Conservation (phyloP, 1,140 invertebrate species). For the Danaus plexippus region DNA sequence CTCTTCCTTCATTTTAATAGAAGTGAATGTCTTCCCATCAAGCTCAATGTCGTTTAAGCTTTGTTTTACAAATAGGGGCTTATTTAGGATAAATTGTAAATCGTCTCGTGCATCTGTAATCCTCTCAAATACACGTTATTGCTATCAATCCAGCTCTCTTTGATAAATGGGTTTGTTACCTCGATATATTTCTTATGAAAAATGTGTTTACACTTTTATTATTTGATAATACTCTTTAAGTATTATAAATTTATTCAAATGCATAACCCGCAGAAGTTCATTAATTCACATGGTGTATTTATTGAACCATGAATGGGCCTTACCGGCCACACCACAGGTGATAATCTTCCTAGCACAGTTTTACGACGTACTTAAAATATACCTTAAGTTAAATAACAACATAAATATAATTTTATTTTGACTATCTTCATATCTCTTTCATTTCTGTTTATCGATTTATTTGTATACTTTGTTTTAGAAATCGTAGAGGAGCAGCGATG, state of each 20-base stretch:
- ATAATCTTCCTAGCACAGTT: too few species aligned
- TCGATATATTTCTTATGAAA: too few species aligned
- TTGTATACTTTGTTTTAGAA: slow-evolving; percentile 56
- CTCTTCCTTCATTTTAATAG: neutral
- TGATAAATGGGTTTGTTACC: too few species aligned
- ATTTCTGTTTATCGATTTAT: slow-evolving; percentile 7
- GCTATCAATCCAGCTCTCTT: too few species aligned
- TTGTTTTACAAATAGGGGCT: neutral
- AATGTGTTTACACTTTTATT: too few species aligned
- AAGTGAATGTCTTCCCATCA: slow-evolving; percentile 1
- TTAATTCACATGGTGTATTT: slow-evolving; percentile 8
- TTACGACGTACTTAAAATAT: too few species aligned
- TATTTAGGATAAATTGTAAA: slow-evolving; percentile 8
- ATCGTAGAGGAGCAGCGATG: slow-evolving; percentile 71
- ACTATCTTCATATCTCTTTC: too few species aligned
- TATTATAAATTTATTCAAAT: too few species aligned
- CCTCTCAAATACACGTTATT: too few species aligned
- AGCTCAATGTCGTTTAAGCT: neutral
- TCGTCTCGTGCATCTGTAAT: slow-evolving; percentile 1
- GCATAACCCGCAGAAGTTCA: neutral
- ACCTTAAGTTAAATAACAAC: too few species aligned
- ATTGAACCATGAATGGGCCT: neutral
- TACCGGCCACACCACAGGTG: neutral
- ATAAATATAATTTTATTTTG: too few species aligned
- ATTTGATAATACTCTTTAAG: too few species aligned